Base-by-base conservation (phyloP, 2,113 vertebrate genomes). In the Hiodon alosoides region DNA sequence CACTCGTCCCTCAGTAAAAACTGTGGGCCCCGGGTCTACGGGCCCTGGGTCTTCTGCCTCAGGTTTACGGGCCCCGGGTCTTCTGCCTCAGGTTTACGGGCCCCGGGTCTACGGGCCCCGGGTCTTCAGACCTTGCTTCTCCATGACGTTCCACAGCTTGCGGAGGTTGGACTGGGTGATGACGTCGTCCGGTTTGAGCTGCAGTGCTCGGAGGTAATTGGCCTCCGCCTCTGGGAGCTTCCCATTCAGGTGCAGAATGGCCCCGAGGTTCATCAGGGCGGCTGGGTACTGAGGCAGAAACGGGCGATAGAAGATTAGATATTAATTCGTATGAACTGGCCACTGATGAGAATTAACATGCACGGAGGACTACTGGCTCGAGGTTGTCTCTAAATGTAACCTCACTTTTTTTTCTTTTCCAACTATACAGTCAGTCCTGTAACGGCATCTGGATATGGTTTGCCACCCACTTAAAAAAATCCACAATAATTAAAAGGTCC, bases 141-240 rank as follows among this genome's bases (percentile, higher is more conserved):
- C 96, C 96, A 99, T 98, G 88, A 99, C 98, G 88, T 99, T 99
- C 96, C 96, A 96, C 73, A 99, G 87, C 83, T 99, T 99, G 70
- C 96, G 96, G 79, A 99, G 90, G 83, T 99, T 99, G 75, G 97
- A 99, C 86, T 98, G 97, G 7, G 97, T 99, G 88, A 98, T 99
- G 85, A 91, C 84, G 74, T 99, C 97, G 16, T 98, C 96, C 0
- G 97, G 97, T 79, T 99, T 99, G 82, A 98, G 93, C 75, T 91
- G 94, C 77, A 99, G 93, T 6, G 97, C 97, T 83, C 91, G 87
- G 80, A 99, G 94, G 88, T 99, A 99, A 90, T 98, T 98, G 85
- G 93, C 90, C 87, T 99, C 97, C 0, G 97, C 97, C 73, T 96
- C 92, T 82, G 91, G 93, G 61, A 98, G 92, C 71, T 94, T 94